These are phyloP conservation scores for Phalacrocorax carbo DNA, from an alignment of 2,113 vertebrate species.

Conservation along the genomic window DNA sequence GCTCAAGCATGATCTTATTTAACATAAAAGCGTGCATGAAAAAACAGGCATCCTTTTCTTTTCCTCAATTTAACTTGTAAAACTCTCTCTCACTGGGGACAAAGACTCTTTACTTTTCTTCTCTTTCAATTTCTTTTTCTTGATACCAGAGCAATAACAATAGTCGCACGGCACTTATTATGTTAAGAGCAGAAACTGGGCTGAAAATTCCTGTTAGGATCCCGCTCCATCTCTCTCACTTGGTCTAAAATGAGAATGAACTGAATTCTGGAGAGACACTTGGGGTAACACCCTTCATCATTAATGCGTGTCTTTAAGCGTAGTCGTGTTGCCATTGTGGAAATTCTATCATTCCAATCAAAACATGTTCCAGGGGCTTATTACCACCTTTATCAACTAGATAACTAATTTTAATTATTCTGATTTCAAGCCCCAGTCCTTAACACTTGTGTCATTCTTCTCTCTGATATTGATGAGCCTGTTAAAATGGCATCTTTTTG, in stretches of 20 bases:
- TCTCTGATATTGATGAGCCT: not conserved
- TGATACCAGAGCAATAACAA: not conserved
- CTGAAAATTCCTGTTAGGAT: not conserved
- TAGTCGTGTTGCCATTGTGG: not conserved
- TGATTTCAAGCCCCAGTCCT: not conserved
- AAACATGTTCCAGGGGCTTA: not conserved
- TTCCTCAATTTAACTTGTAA: not conserved
- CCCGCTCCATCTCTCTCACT: not conserved
- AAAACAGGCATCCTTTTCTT: not conserved
- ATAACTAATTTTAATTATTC: not conserved
- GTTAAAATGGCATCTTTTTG: not conserved
- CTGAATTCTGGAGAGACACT: not conserved
- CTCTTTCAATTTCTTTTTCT: not conserved
- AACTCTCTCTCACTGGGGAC: not conserved
- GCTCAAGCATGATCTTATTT: not conserved
- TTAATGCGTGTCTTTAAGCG: rapidly evolving
- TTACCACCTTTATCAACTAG: not conserved
- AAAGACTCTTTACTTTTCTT: not conserved
- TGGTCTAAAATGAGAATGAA: not conserved
- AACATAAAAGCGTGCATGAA: not conserved
- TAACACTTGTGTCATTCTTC: not conserved
- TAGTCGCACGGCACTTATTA: not conserved
- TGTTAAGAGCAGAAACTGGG: not conserved
- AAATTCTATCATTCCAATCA: not conserved
- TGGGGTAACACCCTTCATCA: not conserved